Base-by-base conservation (phyloP, 1,140 invertebrate species). In the Saxidomus purpurata region DNA sequence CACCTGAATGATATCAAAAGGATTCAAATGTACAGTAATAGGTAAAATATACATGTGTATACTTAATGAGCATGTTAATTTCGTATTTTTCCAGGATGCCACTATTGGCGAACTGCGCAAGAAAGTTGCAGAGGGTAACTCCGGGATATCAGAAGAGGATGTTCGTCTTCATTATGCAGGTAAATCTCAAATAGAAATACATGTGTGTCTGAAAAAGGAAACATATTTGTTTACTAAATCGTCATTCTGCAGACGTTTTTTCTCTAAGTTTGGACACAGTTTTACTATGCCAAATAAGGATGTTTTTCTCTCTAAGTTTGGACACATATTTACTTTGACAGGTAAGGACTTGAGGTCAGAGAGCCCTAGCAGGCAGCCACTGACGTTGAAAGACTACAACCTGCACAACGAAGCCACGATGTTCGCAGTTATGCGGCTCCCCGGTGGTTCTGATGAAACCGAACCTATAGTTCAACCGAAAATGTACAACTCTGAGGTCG, bases 401-500 rank as follows among this genome's bases (percentile, higher is more conserved):
- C 76, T 91, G 9, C 17, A 52, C 28, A 61, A 90, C 40, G 71
- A 80, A 59, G 69, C 88, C 0, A 87, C 63, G n/a, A 13, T 91
- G 0, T 85, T 85, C 40, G 31, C 89, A 4, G 89, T 91, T 1
- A 31, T 88, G 11, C 71, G 81, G 25, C 81, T 93, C 11, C 36
- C 31, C 2, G 90, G 88, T 38, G 85, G 90, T 11, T 67, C 69
- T 25, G 86, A 90, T 8, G 36, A 61, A 25, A 28, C 69, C 13
- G 11, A n/a, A 28, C 28, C 28, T 6, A 22, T 55, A 22, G 49
- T 38, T 6, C 49, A 55, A 31, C 40, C 55, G 9, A 91, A 92
- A 80, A 71, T 83, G 36, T 85, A 87, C 17, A 80, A 87, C 63
- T 74, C 69, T 38, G 90, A 89, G n/a, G 92, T 91, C 17, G 83